These are phyloP conservation scores for Drosophila auraria DNA, from an alignment of 1,140 invertebrate species.

Conservation along the genomic window DNA sequence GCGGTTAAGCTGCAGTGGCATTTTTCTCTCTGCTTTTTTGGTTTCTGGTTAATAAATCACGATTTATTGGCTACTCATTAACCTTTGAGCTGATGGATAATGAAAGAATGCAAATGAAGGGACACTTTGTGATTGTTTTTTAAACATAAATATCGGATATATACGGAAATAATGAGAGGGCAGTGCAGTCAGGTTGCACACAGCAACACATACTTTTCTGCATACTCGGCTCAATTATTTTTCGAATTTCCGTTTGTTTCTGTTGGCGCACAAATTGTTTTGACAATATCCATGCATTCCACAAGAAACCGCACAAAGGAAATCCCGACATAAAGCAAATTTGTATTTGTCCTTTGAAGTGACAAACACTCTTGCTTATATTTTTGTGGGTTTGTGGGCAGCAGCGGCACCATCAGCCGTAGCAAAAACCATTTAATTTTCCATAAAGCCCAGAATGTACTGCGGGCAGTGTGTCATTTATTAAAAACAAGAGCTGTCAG, in stretches of 20 bases:
- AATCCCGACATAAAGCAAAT: conserved; percentile 6
- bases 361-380: conserved; percentile 15
- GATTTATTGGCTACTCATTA: conserved; percentile 69
- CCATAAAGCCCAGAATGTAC: conserved; percentile 25
- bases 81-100: conserved; percentile 52
- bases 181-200: not conserved
- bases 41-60: conserved; percentile 35
- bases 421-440: conserved; percentile 45
- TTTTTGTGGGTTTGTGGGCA: conserved; percentile 23
- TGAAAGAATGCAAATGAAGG: conserved; percentile 26
- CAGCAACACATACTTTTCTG: conserved; percentile 5
- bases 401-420: too few relatives aligned
- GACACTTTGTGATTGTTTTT: conserved; percentile 30
- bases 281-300: conserved; percentile 22
- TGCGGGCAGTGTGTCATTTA: conserved; percentile 27
- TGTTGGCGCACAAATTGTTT: conserved; percentile 17
- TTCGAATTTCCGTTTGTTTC: conserved; percentile 17
- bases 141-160: conserved; percentile 19
- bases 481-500: conserved; percentile 32
- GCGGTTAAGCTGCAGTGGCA: conserved; percentile 45
- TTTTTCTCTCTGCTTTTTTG: conserved; percentile 14
- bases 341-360: conserved; percentile 22
- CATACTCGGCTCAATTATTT: conserved; percentile 16
- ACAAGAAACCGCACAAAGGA: conserved; percentile 20
- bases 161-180: conserved; percentile 25